phyloP scores from a whole-genome alignment of 2,888 invertebrate genomes.

The Eilema depressum region DNA sequence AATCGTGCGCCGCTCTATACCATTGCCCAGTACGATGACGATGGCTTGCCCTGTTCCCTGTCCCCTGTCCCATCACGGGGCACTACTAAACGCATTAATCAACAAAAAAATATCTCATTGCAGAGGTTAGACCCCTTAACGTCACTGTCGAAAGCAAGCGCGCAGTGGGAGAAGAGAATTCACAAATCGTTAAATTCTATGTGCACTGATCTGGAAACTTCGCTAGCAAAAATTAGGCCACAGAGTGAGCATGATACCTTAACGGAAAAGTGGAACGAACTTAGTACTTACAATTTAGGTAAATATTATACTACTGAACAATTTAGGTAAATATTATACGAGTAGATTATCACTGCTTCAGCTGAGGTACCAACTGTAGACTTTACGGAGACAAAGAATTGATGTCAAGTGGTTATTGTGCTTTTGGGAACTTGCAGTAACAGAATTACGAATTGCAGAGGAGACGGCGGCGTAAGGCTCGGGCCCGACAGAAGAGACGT shows the following conservation, averaged over 20 bases:
- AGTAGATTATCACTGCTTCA: too few relatives aligned
- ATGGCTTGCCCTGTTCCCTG: too few relatives aligned
- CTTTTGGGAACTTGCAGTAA: neutral
- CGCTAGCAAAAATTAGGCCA: slow-evolving; percentile 91
- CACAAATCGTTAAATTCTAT: slow-evolving; percentile 98
- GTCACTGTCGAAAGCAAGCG: slow-evolving; percentile 94
- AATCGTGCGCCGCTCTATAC: too few relatives aligned
- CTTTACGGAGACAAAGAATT: too few relatives aligned
- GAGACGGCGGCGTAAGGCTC: too few relatives aligned
- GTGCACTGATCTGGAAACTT: slow-evolving; percentile 96
- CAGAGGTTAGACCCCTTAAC: slow-evolving; percentile 89
- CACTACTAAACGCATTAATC: neutral
- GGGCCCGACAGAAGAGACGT: too few relatives aligned
- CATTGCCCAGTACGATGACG: too few relatives aligned
- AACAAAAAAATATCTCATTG: slow-evolving; percentile 41
- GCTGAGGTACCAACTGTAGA: too few relatives aligned
- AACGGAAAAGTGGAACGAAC: slow-evolving; percentile 95
- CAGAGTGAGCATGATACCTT: slow-evolving; percentile 94
- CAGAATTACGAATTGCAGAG: neutral
- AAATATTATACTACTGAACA: slow-evolving; percentile 21
- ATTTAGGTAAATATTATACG: neutral
- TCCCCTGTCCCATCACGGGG: too few relatives aligned
- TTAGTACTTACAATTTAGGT: slow-evolving; percentile 96
- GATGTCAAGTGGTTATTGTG: too few relatives aligned
- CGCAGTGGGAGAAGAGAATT: slow-evolving; percentile 97